Percentiles rank a stretch among this genome's conserved stretches.
These are phyloP conservation scores for Diplodus sargus DNA, from an alignment of 2,797 vertebrate species.

Conservation along the genomic window DNA sequence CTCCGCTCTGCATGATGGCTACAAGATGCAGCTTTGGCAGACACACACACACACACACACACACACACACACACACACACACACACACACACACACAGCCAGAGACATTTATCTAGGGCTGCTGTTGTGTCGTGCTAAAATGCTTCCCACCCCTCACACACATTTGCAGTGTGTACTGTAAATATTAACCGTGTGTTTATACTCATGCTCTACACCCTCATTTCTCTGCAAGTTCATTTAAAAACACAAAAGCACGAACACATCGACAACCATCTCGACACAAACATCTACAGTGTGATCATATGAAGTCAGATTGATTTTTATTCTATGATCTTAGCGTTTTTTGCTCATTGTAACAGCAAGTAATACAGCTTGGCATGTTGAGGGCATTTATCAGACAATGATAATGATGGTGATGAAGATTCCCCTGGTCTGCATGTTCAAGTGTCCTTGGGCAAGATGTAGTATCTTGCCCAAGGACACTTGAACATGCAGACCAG, in stretches of 20 bases:
- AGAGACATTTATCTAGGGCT: slow-evolving; percentile 21
- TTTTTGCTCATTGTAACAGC: background rate
- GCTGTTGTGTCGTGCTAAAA: slow-evolving; percentile 6
- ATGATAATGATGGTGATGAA: no score
- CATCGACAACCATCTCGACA: background rate
- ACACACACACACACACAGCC: slow-evolving; percentile 3
- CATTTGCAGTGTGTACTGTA: slow-evolving; percentile 15
- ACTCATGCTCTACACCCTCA: background rate
- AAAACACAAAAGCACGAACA: background rate
- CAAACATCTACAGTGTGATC: no score
- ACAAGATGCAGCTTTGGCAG: slow-evolving; percentile 38
- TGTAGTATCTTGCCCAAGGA: no score
- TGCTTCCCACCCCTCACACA: background rate
- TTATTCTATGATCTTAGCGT: background rate
- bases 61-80: slow-evolving; percentile 1
- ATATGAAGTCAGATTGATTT: background rate
- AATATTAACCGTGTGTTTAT: slow-evolving; percentile 13
- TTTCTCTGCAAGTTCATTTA: background rate
- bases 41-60: slow-evolving; percentile 1
- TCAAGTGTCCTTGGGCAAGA: no score
- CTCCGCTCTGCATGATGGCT: slow-evolving; percentile 34
- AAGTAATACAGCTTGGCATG: background rate
- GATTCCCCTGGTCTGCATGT: no score
- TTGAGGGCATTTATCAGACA: background rate
- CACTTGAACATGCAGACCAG: no score